Base-by-base conservation (phyloP, 2,888 invertebrate species). In the Zygaena filipendulae region DNA sequence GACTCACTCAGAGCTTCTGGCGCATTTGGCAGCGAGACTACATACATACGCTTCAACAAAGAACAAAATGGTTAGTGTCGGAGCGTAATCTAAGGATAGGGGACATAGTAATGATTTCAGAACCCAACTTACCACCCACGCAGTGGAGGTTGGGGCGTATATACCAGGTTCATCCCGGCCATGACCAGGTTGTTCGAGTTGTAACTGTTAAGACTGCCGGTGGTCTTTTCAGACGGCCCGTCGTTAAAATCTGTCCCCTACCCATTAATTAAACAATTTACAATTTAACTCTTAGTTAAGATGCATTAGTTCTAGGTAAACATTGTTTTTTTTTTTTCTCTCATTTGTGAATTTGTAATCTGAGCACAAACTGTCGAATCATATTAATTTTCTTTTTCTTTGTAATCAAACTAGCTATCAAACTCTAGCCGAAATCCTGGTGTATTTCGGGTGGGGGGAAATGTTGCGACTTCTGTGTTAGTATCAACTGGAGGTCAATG, bases 1-100 rank as follows among this genome's bases (percentile, higher is more conserved):
- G 30, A 12, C 26, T 37, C 3, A 27, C 29, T 11, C 37, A 32
- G 14, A 25, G 27, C 13, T 37, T 34, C 19, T 37, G 37, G 33
- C 21, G 18, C 8, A 26, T 25, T 3, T 37, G 29, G 29, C 27
- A 27, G 10, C 11, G 9, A 7, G 21, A 30, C 8, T 32, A 33
- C 20, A 19, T 37, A 3, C 22, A 22, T 3, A 32, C 27, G 3
- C 16, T 37, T 4, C 31, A 37, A 27, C 13, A 14, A 3, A 20
- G 34, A 3, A 11, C 25, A 2, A 36, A 33, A 22, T 35, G 32
- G 32, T 14, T 25, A 8, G 4, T 16, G 9, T 12, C 20, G 8
- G 12, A 10, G n/a, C 8, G 3, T n/a, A 13, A 14, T 6, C 18
- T 23, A 1, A n/a, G 16, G 10, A 13, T 12, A 10, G 33, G 27